Conservation (phyloP, 64 coral and sea anemone genomes). For the Trachythela sp. region DNA sequence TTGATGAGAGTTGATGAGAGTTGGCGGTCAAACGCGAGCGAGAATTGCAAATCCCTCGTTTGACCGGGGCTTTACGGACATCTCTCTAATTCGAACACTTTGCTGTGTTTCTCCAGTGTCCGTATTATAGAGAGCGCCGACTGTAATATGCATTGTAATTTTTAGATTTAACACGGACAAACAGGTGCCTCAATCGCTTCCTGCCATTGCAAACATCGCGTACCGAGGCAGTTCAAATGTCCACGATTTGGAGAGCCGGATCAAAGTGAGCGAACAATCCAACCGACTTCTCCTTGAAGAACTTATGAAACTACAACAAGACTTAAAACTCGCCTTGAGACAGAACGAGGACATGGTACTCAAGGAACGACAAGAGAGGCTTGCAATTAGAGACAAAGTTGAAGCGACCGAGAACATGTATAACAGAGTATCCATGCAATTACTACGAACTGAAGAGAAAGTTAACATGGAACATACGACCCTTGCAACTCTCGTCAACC, state of each 20-base stretch:
- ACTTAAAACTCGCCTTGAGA: slow-evolving; percentile 76
- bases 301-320: slow-evolving; percentile 79
- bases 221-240: neutral
- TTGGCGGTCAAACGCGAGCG: too few relatives aligned
- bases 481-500: slow-evolving; percentile 76
- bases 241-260: slow-evolving; percentile 66
- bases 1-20: too few relatives aligned
- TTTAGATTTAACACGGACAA: slow-evolving; percentile 3
- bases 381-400: slow-evolving; percentile 75
- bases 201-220: neutral
- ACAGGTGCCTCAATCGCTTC: neutral
- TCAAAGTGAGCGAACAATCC: slow-evolving; percentile 88
- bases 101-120: too few relatives aligned
- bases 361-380: slow-evolving; percentile 82
- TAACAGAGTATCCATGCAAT: slow-evolving; percentile 79
- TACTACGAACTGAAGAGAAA: slow-evolving; percentile 85
- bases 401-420: slow-evolving; percentile 84
- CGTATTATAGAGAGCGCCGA: neutral
- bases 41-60: too few relatives aligned
- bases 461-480: slow-evolving; percentile 77
- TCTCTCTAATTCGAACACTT: too few relatives aligned
- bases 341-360: slow-evolving; percentile 74
- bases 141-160: neutral
- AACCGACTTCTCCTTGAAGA: slow-evolving; percentile 90
- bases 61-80: too few relatives aligned